Evolutionary conservation across 2,888 invertebrate genomes (phyloP).

Genomic region (Theristus sp.): DNA sequence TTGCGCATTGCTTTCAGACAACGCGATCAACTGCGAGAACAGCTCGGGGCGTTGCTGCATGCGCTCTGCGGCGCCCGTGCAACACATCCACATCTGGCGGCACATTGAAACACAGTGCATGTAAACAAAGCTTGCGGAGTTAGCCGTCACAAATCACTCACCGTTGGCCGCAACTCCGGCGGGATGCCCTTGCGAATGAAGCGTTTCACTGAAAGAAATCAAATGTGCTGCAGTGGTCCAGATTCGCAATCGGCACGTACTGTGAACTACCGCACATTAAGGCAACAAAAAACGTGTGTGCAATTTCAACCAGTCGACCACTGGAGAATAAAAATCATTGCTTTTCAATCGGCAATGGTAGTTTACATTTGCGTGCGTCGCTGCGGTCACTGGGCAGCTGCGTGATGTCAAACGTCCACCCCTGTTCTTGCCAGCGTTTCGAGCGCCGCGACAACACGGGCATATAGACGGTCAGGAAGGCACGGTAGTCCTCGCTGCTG

Average conservation of each 20-base stretch:
- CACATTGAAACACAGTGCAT: too few relatives aligned
- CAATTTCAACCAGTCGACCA: not conserved
- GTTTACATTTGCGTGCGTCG: too few relatives aligned
- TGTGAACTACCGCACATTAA: too few relatives aligned
- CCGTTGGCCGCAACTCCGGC: constrained; percentile 29
- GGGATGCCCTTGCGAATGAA: constrained; percentile 82
- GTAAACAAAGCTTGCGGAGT: too few relatives aligned
- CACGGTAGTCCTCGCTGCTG: not conserved
- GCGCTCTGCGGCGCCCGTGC: constrained; percentile 57
- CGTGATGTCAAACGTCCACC: not conserved
- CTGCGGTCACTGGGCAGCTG: too few relatives aligned
- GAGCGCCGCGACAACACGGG: not conserved
- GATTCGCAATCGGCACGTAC: too few relatives aligned
- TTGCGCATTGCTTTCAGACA: constrained; percentile 49
- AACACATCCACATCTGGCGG: constrained; percentile 59
- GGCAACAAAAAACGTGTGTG: too few relatives aligned
- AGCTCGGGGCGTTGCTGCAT: constrained; percentile 37
- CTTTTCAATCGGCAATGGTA: too few relatives aligned
- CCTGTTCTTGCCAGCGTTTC: not conserved
- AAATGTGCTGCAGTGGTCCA: too few relatives aligned
- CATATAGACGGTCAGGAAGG: not conserved
- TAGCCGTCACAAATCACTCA: too few relatives aligned
- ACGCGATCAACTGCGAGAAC: constrained; percentile 44
- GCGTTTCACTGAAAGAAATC: constrained; percentile 50
- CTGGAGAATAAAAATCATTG: too few relatives aligned